Base-by-base conservation (phyloP, 1,140 invertebrate genomes). In the Thaumatotibia leucotreta region DNA sequence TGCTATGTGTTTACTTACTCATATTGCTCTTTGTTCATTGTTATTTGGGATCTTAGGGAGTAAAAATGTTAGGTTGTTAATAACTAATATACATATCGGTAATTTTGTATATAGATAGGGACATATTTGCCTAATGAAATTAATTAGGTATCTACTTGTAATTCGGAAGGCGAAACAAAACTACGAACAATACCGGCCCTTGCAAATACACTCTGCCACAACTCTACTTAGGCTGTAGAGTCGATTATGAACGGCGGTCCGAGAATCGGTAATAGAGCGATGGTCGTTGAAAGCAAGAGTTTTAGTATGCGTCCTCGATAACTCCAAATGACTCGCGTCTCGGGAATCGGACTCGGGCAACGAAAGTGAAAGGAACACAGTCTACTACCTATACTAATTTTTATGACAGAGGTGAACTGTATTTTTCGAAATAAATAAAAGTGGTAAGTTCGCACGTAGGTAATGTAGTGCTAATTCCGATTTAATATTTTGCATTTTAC, bases 301-400 rank as follows among this genome's bases (percentile, higher is more conserved):
- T 49, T 70, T 58, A 58, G 52, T 58, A 58, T 58, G 52, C 73
- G 75, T 83, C 72, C 77, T 81, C 78, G 66, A 79, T 79, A 76
- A 78, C 58, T 74, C 76, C 65, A 79, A 82, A 82, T 77, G 75
- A 78, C 76, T 79, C 73, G 76, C 75, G 67, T 63, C 72, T 71
- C 76, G 77, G 79, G 77, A 86, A 75, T 82, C 75, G 75, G 82
- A 82, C 80, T 80, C 76, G 70, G 39, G 17, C 39, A 84, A 80
- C 72, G 83, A 88, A 72, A 87, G 84, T 86, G 84, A 89, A 89
- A 85, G 82, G 83, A 79, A 70, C 39, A 20, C 14, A 14, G 17
- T 20, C 14, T 45, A 20, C 17, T n/a, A 45, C 39, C n/a, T n/a
- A n/a, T 45, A 45, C 39, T 20, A 8, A 20, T 45, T 45, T 45